A percentile compares a stretch with the other conserved stretches of the same genome.
Conservation (phyloP, 2,113 vertebrate genomes). For the Pteruthius melanotis region DNA sequence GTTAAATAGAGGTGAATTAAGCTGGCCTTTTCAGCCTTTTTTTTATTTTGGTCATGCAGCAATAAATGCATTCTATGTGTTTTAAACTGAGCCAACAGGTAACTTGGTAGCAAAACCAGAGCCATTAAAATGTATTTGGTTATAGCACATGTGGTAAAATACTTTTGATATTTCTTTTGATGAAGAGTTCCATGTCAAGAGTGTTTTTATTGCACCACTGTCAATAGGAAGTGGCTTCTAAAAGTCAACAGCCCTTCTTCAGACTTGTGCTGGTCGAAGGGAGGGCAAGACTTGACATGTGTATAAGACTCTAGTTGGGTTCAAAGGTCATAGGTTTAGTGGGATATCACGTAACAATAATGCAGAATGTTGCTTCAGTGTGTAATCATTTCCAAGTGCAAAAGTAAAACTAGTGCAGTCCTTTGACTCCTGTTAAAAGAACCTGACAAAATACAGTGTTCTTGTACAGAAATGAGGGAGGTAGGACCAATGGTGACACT, state of each 20-base stretch:
- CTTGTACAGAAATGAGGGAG: background rate
- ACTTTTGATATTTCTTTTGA: background rate
- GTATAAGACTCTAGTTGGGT: background rate
- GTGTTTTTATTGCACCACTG: background rate
- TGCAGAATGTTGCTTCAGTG: conserved; percentile 75
- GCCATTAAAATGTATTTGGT: background rate
- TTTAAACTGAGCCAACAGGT: conserved; percentile 56
- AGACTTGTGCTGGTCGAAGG: background rate
- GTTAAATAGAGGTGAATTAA: conserved; percentile 90
- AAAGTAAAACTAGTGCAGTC: background rate
- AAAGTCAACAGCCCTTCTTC: background rate
- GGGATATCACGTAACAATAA: conserved; percentile 76
- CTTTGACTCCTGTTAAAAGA: background rate
- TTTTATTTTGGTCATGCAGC: background rate
- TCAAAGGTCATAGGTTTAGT: conserved; percentile 53
- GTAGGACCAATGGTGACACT: background rate
- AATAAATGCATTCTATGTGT: background rate
- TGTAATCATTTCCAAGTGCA: conserved; percentile 7
- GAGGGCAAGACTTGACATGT: background rate
- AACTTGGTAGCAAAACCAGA: conserved; percentile 27
- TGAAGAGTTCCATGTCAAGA: background rate
- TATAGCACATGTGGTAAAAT: background rate
- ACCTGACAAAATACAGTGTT: background rate
- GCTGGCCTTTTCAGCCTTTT: conserved; percentile 60
- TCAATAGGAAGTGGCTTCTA: background rate